Evolutionary conservation across 2,888 invertebrate species (phyloP), one percentile per base, ranked within the genome.

Genomic region (Phengaris alcon): DNA sequence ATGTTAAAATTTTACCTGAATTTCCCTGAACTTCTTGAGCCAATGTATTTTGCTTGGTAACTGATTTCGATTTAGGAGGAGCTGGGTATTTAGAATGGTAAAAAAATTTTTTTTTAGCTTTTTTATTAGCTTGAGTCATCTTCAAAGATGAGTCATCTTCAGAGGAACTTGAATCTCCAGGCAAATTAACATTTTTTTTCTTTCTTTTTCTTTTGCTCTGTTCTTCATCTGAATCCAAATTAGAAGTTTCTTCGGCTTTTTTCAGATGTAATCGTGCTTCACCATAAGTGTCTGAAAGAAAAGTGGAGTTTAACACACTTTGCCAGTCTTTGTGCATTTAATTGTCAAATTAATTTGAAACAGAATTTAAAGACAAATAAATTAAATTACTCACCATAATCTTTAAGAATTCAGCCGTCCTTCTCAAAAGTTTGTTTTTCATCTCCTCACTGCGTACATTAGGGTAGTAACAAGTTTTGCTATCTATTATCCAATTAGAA

Each of bases 141-240:
- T 55, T 55, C 7, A 55, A 55, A 55, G 55, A 7, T 55, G 55
- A 7, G 55, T 7, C 6, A 55, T 55, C 55, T 7, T 55, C 7
- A n/a, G 13, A 55, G 6, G 55, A 55, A 55, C 7, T 55, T 7
- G 55, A 55, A 55, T 55, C n/a, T 7, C 7, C 55, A n/a, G n/a
- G 7, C 6, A 7, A 6, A 55, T 55, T n/a, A 55, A 55, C 55
- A 6, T 7, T 55, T 55, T n/a, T 55, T 7, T 7, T 55, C 7
- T 55, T 55, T 55, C 55, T 55, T 55, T 55, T 55, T 55, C 2
- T n/a, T n/a, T 6, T 55, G 6, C 55, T 55, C 7, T 7, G 6
- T 55, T 55, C 55, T 55, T 55, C 55, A 55, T 55, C 55, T 55
- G 55, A 55, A 7, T 55, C 55, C 55, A 55, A 55, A 55, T 55